Base-by-base conservation (phyloP, 2,888 invertebrate species). In the Petrolisthes manimaculis region DNA sequence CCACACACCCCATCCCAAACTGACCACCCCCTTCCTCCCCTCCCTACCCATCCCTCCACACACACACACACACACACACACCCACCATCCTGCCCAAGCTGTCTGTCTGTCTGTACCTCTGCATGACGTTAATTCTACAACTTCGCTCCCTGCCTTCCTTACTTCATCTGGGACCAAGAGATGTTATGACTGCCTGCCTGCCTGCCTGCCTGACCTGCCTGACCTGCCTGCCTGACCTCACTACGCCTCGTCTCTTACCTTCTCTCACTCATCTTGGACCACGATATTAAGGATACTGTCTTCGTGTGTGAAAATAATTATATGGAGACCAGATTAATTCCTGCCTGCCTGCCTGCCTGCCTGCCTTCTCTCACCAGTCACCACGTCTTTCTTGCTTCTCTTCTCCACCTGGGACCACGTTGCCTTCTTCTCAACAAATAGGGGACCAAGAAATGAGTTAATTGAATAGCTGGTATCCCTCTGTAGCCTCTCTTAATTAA, bases 141-240 rank as follows among this genome's bases (percentile, higher is more conserved):
- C 77, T 77, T 24, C 18, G 37, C 24, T 71, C 8, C 69, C 51
- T 69, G 9, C 67, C 24, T 37, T 71, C 14, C 9, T 12, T n/a
- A 0, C 51, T 21, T 51, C 54, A 14, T 12, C 5, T 14, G 18
- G 51, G 37, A 37, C 37, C 37, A 37, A 37, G 77, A 21, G 77
- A 21, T 9, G 2, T 4, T 21, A 24, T 61, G 12, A 56, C 81
- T 56, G 14, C 61, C 81, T 61, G 24, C 67, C 81, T 61, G 24
- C 81, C 81, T 61, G 81, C 56, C 56, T 81, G 4, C 24, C 56
- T 56, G 24, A 14, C 77, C 77, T 37, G 24, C 67, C 81, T 61
- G 24, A n/a, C 81, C 81, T 61, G 81, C 56, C 56, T 81, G 4
- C 21, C 74, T 18, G 37, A 2, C 37, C 37, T 37, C 37, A 37